phyloP scores from a whole-genome alignment of 1,140 invertebrate species.

The Helicoverpa zea region DNA sequence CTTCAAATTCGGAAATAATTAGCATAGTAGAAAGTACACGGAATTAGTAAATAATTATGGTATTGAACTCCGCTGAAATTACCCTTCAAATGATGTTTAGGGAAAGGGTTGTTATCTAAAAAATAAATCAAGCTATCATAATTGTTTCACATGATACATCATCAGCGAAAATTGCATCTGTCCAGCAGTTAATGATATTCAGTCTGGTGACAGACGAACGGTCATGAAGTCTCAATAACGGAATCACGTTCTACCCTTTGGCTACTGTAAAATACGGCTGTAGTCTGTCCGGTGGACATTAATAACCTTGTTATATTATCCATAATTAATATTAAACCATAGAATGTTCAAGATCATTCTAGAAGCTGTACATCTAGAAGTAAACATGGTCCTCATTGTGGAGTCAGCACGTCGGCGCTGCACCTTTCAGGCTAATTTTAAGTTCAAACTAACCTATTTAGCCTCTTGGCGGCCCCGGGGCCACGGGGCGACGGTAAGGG shows the following conservation, averaged over 20 bases:
- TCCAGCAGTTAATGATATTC: not conserved
- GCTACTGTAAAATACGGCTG: not conserved
- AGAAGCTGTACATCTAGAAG: not conserved
- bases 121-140: no score
- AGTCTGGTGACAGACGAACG: not conserved
- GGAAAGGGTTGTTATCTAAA: no score
- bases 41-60: no score
- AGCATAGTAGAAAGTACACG: not conserved
- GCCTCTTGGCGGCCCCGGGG: constrained; percentile 15
- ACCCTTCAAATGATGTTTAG: no score
- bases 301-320: no score
- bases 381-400: constrained; percentile 20
- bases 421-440: constrained; percentile 42
- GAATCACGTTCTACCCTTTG: not conserved
- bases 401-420: not conserved
- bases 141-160: no score
- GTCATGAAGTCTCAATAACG: no score
- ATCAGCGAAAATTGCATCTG: no score
- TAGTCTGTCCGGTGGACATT: not conserved
- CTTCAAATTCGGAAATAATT: not conserved
- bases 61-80: no score
- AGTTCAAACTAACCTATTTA: constrained; percentile 48
- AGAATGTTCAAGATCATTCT: no score
- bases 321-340: no score
- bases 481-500: not conserved